phyloP scores from a whole-genome alignment of 2,113 vertebrate species.

The Microtus oregoni region DNA sequence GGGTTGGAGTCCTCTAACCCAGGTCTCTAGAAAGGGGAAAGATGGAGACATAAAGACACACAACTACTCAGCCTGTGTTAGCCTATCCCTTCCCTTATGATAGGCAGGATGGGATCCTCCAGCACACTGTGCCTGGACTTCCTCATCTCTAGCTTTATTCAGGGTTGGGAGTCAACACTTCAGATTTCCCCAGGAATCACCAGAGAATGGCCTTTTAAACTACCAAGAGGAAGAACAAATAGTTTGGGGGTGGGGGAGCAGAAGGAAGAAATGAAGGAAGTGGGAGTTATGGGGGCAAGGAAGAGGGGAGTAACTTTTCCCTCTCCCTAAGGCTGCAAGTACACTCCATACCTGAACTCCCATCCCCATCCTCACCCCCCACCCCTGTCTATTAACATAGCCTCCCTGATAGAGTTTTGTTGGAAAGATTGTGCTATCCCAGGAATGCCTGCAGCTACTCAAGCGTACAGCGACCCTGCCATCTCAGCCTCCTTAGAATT shows the following conservation, averaged over 20 bases:
- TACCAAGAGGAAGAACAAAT: background rate
- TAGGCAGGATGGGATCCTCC: background rate
- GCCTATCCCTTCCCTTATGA: background rate
- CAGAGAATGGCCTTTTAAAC: background rate
- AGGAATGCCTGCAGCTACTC: background rate
- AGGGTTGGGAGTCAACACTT: background rate
- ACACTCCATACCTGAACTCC: background rate
- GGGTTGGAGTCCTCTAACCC: background rate
- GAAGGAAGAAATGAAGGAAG: background rate
- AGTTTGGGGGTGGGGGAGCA: accelerated
- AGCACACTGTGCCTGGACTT: background rate
- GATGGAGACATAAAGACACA: background rate
- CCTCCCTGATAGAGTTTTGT: background rate
- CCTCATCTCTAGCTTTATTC: background rate
- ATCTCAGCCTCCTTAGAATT: background rate
- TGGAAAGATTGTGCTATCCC: background rate
- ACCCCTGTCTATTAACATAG: background rate
- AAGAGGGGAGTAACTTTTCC: background rate
- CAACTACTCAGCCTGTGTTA: background rate
- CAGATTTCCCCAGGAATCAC: background rate
- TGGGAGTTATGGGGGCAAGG: too few species aligned
- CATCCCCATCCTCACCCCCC: too few species aligned
- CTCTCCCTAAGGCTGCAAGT: background rate
- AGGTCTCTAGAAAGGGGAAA: background rate
- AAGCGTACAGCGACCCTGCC: background rate